These are phyloP conservation scores for Charaxes varanes DNA, from an alignment of 1,140 invertebrate species.

Conservation along the genomic window DNA sequence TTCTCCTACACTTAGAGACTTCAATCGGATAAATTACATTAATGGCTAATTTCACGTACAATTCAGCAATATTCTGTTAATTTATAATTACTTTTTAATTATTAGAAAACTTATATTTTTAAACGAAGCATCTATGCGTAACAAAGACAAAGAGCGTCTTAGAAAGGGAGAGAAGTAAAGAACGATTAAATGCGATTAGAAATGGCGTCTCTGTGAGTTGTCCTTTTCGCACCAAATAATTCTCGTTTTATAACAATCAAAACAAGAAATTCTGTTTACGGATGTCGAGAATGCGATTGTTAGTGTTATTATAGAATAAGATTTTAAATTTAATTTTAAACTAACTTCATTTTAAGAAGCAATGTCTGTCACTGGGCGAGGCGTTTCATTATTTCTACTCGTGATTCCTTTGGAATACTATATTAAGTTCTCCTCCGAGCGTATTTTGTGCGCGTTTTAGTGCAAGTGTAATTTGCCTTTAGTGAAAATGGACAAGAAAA, in stretches of 20 bases:
- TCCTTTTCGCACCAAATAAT: conserved; percentile 61
- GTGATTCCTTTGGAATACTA: conserved; percentile 16
- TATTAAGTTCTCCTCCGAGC: conserved; percentile 24
- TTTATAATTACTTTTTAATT: too few relatives aligned
- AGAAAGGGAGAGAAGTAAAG: conserved; percentile 12
- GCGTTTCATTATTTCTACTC: conserved; percentile 19
- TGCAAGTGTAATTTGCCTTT: conserved; percentile 12
- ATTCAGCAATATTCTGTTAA: too few relatives aligned
- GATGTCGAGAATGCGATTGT: conserved; percentile 16
- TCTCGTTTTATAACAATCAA: conserved; percentile 41
- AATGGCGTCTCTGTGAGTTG: conserved; percentile 69
- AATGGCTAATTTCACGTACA: too few relatives aligned
- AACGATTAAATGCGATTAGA: conserved; percentile 27
- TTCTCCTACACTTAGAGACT: too few relatives aligned
- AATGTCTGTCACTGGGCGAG: conserved; percentile 45
- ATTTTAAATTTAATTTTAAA: conserved; percentile 12
- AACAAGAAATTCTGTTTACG: conserved; percentile 37
- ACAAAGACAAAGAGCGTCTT: conserved; percentile 10
- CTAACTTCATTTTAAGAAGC: conserved; percentile 15
- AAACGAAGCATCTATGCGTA: conserved; percentile 7
- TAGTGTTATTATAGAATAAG: conserved; percentile 15
- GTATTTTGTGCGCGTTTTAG: conserved; percentile 31
- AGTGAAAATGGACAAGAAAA: conserved; percentile 71
- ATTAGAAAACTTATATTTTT: too few relatives aligned
- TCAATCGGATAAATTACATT: too few relatives aligned